Percentiles rank a stretch among this genome's conserved stretches.
Conservation (phyloP, 2,888 invertebrate genomes). For the Gari tellinella region DNA sequence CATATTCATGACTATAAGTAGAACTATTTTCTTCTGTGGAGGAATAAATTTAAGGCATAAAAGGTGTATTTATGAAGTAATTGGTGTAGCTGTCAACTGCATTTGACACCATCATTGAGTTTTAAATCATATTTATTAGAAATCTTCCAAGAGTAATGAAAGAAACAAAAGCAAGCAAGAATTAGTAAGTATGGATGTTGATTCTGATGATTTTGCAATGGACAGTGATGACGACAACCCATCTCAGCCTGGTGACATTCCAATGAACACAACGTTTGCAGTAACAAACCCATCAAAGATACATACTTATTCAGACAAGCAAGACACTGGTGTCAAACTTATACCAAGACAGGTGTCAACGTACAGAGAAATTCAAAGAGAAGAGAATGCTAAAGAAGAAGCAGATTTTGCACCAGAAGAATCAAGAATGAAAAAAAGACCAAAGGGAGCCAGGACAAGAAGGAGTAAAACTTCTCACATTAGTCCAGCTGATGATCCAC, state of each 20-base stretch:
- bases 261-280: slow-evolving; percentile 32
- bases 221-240: slow-evolving; percentile 13
- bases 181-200: slow-evolving; percentile 6
- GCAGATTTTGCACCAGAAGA: slow-evolving; percentile 9
- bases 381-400: neutral
- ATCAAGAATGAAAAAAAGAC: slow-evolving; percentile 45
- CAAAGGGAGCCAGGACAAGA: slow-evolving; percentile 60
- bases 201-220: slow-evolving; percentile 19
- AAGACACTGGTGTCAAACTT: slow-evolving; percentile 6
- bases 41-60: too few relatives aligned
- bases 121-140: too few relatives aligned
- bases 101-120: too few relatives aligned
- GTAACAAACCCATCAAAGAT: slow-evolving; percentile 19
- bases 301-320: slow-evolving; percentile 1
- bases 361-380: slow-evolving; percentile 27
- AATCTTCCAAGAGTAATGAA: neutral
- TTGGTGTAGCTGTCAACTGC: too few relatives aligned
- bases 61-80: too few relatives aligned
- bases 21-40: too few relatives aligned
- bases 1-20: too few relatives aligned
- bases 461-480: slow-evolving; percentile 10
- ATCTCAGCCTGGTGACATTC: too few relatives aligned
- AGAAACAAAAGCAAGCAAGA: neutral
- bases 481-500: slow-evolving; percentile 12
- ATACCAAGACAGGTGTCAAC: slow-evolving; percentile 47